A percentile compares a stretch with the other conserved stretches of the same genome.
Conservation (phyloP, 2,113 vertebrate genomes). For the Plotosus lineatus region DNA sequence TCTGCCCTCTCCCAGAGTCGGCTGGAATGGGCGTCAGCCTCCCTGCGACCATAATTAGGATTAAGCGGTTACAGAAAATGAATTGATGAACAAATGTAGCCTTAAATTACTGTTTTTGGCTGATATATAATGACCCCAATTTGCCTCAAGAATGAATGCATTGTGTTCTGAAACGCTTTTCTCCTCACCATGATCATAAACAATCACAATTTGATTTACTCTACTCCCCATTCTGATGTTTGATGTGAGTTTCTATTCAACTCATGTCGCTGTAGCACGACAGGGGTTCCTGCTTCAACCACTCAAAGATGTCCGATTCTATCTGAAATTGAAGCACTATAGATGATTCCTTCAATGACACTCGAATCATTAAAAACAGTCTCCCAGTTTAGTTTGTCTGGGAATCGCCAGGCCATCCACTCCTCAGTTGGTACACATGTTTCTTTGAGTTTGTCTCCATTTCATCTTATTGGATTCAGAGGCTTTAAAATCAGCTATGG, state of each 20-base stretch:
- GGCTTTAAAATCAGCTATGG: background rate
- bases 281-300: background rate
- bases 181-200: background rate
- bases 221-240: background rate
- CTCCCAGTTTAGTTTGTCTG: background rate
- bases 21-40: too few species aligned
- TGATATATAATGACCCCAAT: background rate
- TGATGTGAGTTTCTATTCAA: background rate
- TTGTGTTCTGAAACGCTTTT: background rate
- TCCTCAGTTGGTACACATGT: background rate
- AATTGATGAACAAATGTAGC: too few species aligned
- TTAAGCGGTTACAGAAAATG: too few species aligned
- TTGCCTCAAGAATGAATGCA: background rate
- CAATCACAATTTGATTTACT: background rate
- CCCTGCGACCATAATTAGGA: too few species aligned
- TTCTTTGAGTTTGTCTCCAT: background rate
- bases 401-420: background rate
- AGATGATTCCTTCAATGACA: background rate
- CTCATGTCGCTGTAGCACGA: background rate
- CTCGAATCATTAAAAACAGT: background rate
- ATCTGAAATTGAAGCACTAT: background rate
- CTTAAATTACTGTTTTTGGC: background rate
- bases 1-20: too few species aligned
- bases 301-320: background rate
- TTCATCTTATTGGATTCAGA: background rate